Conservation (phyloP, 2,797 vertebrate genomes). For the Cirrhinus molitorella region DNA sequence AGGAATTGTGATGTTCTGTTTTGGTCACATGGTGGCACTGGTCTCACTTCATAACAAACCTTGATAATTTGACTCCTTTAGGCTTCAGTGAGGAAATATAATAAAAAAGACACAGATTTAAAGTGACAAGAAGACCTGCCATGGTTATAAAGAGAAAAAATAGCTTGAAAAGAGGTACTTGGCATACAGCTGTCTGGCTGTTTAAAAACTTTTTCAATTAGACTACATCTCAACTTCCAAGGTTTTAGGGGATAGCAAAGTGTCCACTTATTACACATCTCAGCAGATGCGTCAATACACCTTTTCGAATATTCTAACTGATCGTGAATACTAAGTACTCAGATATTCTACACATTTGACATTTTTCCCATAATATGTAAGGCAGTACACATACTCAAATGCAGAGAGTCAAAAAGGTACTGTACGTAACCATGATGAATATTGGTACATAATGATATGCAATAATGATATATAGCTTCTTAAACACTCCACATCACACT, state of each 20-base stretch:
- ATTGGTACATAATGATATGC: not conserved
- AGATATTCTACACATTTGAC: not conserved
- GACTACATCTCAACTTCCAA: not conserved
- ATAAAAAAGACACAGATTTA: not conserved
- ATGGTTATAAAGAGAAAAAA: not conserved
- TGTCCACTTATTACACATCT: not conserved
- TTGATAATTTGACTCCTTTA: not conserved
- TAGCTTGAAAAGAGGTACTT: not conserved
- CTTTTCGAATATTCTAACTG: not conserved
- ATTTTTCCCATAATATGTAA: not conserved
- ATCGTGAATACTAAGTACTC: not conserved
- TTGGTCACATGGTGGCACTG: constrained; percentile 34
- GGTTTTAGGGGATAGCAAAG: not conserved
- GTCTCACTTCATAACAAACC: not conserved
- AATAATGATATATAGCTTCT: not conserved
- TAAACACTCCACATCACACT: not conserved
- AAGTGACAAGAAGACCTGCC: not conserved
- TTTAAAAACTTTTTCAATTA: not conserved
- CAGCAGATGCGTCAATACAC: not conserved
- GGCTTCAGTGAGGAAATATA: not conserved
- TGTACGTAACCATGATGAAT: not conserved
- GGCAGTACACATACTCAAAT: not conserved
- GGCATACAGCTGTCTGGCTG: not conserved
- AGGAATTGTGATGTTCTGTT: not conserved
- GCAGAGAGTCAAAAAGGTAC: not conserved